Conservation (phyloP, 2,113 vertebrate genomes). For the Scomber scombrus region DNA sequence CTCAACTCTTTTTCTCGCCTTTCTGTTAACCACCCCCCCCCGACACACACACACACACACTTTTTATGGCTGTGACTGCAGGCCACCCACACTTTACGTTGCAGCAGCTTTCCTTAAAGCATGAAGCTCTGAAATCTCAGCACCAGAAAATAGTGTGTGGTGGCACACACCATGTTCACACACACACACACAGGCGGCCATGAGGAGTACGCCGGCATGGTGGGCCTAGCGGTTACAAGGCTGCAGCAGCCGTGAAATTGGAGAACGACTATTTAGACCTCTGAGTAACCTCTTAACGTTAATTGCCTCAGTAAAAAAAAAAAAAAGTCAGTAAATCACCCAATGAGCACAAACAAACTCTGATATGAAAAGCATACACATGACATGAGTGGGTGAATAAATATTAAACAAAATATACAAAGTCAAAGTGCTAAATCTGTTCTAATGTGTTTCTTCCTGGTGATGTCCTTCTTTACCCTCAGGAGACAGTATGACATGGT, state of each 20-base stretch:
- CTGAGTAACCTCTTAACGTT: conserved; percentile 72
- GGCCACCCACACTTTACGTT: conserved; percentile 76
- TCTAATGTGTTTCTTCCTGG: conserved; percentile 40
- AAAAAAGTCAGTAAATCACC: conserved; percentile 58
- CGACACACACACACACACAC: conserved; percentile 24
- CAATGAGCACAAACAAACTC: conserved; percentile 31
- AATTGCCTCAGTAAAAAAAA: conserved; percentile 66
- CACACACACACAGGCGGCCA: conserved; percentile 41
- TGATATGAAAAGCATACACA: conserved; percentile 25
- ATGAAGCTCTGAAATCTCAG: conserved; percentile 63
- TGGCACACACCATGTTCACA: conserved; percentile 21
- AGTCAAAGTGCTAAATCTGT: conserved; percentile 14
- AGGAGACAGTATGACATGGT: conserved; percentile 70
- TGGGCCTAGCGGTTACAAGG: conserved; percentile 66
- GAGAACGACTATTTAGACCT: conserved; percentile 75
- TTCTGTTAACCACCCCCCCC: conserved; percentile 27
- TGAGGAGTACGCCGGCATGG: conserved; percentile 46
- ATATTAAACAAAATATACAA: conserved; percentile 32
- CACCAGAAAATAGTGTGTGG: conserved; percentile 58
- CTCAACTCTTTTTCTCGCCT: conserved; percentile 24
- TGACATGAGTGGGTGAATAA: conserved; percentile 14
- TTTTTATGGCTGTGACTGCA: conserved; percentile 66
- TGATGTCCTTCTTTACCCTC: conserved; percentile 49
- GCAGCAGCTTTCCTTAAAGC: conserved; percentile 62
- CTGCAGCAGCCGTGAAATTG: conserved; percentile 74